Conservation (phyloP, 2,113 vertebrate species). For the Hemiscyllium ocellatum region DNA sequence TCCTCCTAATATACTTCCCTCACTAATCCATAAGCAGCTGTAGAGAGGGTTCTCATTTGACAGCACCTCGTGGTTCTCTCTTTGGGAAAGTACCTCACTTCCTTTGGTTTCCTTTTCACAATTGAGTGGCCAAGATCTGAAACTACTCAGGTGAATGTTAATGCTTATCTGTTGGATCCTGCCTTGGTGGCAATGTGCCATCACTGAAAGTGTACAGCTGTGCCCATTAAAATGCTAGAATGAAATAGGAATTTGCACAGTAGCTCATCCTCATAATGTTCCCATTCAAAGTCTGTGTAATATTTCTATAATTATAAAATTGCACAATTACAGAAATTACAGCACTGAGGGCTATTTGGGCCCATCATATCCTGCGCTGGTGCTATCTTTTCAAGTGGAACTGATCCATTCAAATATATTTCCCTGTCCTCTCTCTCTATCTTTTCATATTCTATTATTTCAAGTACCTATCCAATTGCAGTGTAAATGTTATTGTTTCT, state of each 20-base stretch:
- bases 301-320: slow-evolving; percentile 11
- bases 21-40: background rate
- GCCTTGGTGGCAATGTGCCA: background rate
- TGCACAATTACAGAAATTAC: slow-evolving; percentile 27
- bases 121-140: background rate
- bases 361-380: background rate
- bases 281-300: slow-evolving; percentile 12
- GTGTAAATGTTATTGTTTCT: slow-evolving; percentile 16
- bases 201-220: slow-evolving; percentile 5
- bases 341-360: background rate
- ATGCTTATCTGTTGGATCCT: background rate
- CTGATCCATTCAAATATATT: background rate
- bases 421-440: background rate
- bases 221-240: slow-evolving; percentile 2
- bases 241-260: slow-evolving; percentile 11
- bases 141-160: too few relatives aligned
- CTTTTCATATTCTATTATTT: background rate
- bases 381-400: background rate
- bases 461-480: background rate
- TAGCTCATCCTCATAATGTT: background rate
- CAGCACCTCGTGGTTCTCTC: background rate
- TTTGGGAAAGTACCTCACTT: background rate
- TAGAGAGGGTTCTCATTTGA: background rate
- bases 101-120: background rate
- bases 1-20: background rate